Evolutionary conservation across 2,113 vertebrate genomes (phyloP), one percentile per base, ranked within the genome.

Genomic region (Tragelaphus imberbis): DNA sequence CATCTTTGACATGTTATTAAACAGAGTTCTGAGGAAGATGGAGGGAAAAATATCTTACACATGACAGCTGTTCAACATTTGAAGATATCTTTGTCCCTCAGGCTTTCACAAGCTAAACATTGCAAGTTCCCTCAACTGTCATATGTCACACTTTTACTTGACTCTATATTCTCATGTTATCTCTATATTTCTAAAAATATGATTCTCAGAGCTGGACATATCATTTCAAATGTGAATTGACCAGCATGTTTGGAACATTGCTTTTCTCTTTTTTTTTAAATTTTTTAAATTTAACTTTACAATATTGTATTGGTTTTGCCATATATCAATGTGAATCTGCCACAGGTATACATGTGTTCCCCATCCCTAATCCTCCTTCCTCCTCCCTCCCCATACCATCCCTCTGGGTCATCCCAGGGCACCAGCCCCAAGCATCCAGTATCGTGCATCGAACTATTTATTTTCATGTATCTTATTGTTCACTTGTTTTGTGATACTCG

Each of bases 1-100:
- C 9, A 75, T 36, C n/a, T 75, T 40, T 97, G 71, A 89, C 21
- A 49, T 65, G n/a, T 59, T 90, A 95, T 84, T 96, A 91, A 93
- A 92, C 84, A 91, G 87, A 96, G 16, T 95, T 96, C 89, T 93
- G 16, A 97, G 51, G 30, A 94, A 95, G 95, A 56, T 1, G 80
- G 30, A 90, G 33, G 12, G 84, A 23, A 87, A 84, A 47, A 47
- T 56, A 4, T 33, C 51, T 94, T 44, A 53, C 49, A n/a, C 84
- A 30, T 91, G 71, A 93, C 40, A 87, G 63, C 40, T 94, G 84
- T 27, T 97, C 25, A 75, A n/a, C 30, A 75, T 53, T 71, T 95
- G 85, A 93, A 84, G 56, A 9, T 68, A 93, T 95, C 92, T 80
- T 36, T 96, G 84, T 92, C 63, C 84, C 84, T 81, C 21, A 36